Percentiles rank a stretch among this genome's conserved stretches.
Evolutionary conservation across 2,797 vertebrate species (phyloP).

Genomic region (Pseudochaenichthys georgianus): DNA sequence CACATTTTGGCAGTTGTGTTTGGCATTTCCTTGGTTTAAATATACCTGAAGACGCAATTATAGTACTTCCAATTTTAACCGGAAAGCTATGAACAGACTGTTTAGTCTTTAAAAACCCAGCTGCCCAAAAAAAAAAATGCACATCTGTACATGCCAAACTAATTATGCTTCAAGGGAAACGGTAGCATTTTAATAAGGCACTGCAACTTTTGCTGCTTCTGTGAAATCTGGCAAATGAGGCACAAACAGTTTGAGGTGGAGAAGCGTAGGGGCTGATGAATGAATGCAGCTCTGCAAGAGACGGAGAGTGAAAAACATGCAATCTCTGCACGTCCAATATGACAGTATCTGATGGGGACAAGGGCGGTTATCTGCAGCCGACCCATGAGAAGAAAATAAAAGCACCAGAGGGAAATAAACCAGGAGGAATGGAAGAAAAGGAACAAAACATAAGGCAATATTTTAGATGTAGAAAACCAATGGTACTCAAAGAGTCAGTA

Average conservation of each 20-base stretch:
- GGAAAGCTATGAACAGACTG: conserved; percentile 20
- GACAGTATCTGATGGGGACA: conserved; percentile 19
- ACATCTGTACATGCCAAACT: conserved; percentile 30
- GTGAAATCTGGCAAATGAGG: conserved; percentile 43
- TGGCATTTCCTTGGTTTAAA: conserved; percentile 18
- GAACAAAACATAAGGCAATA: neutral
- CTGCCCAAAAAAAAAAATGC: conserved; percentile 6
- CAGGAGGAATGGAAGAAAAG: neutral
- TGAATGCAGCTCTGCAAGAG: conserved; percentile 17
- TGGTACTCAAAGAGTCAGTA: neutral
- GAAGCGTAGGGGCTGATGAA: conserved; percentile 18
- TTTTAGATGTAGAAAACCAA: neutral
- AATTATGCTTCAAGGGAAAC: conserved; percentile 36
- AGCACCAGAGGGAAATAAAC: conserved; percentile 25
- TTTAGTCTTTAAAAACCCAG: conserved; percentile 53
- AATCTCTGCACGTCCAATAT: conserved; percentile 15
- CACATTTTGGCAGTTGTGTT: neutral
- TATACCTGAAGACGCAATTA: conserved; percentile 34
- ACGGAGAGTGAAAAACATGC: conserved; percentile 10
- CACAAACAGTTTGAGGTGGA: conserved; percentile 20
- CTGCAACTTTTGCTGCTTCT: conserved; percentile 45
- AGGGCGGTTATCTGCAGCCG: conserved; percentile 14
- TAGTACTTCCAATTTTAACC: conserved; percentile 24
- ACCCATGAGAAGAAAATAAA: conserved; percentile 17
- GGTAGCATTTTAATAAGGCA: conserved; percentile 43